phyloP scores from a whole-genome alignment of 2,888 invertebrate genomes.

The Silvanus unidentatus region DNA sequence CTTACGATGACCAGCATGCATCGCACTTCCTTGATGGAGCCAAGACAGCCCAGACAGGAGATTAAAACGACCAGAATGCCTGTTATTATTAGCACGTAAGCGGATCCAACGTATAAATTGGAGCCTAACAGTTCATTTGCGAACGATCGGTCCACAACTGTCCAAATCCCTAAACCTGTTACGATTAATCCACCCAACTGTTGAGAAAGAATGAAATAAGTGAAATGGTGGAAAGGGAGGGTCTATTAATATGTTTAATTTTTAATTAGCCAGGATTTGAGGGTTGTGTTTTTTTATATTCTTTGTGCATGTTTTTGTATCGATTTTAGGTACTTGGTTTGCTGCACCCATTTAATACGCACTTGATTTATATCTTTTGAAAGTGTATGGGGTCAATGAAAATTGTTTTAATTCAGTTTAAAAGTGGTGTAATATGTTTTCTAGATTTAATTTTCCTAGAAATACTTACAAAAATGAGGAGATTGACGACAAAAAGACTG shows the following conservation, averaged over 20 bases:
- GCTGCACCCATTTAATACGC: no score
- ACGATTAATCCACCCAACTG: conserved; percentile 75
- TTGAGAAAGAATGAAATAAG: conserved; percentile 25
- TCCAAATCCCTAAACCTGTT: conserved; percentile 77
- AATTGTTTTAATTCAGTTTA: no score
- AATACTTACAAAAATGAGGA: conserved; percentile 82
- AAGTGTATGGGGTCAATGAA: no score
- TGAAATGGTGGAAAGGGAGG: no score
- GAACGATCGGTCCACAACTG: conserved; percentile 76
- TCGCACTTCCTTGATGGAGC: conserved; percentile 89
- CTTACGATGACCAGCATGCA: conserved; percentile 87
- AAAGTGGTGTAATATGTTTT: no score
- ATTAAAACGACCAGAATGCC: conserved; percentile 76
- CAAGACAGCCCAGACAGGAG: conserved; percentile 87
- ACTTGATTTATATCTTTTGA: no score
- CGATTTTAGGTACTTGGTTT: no score
- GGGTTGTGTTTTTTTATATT: neutral
- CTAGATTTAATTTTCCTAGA: no score
- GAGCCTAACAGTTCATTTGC: conserved; percentile 80
- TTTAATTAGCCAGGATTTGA: no score
- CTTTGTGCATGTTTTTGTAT: neutral
- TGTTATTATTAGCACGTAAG: conserved; percentile 76
- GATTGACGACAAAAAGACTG: conserved; percentile 75
- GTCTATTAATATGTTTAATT: no score
- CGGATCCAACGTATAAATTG: conserved; percentile 80